Evolutionary conservation across 2,888 invertebrate species (phyloP), one percentile per base, ranked within the genome.

Genomic region (Deroplatys truncata): DNA sequence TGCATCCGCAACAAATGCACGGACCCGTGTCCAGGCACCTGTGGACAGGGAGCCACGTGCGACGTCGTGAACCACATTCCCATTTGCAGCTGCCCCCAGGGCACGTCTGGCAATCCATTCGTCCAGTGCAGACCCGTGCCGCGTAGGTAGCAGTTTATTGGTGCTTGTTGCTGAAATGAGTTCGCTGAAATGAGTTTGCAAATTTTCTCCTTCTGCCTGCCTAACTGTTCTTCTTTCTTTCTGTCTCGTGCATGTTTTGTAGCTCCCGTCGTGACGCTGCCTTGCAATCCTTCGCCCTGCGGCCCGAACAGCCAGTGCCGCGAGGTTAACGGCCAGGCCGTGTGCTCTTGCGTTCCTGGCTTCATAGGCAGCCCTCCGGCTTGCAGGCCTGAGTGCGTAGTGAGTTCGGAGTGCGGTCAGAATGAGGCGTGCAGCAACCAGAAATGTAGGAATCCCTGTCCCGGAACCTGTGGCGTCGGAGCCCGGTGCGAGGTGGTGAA

Each of bases 361-460:
- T 97, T 95, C 93, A 94, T 95, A 88, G 97, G 97, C 89, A 96
- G 95, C 91, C 97, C 97, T 88, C 97, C 97, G 43, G 95, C 95
- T 88, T 97, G 97, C 92, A 94, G 97, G 91, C 96, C 97, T 10
- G 97, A 97, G 93, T 98, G 98, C 93, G 95, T 96, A 13, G 95
- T 95, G 28, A 97, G 96, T 92, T 94, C 96, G 4, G 97, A 98
- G 93, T 98, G 98, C 93, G 93, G 95, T 16, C 94, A 96, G 82
- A 96, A 96, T 91, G 95, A 96, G 92, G 97, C 97, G 28, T 98
- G 98, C 92, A 96, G 96, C 92, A 97, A 97, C 93, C 96, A 97
- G 92, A 96, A 96, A 93, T 98, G 98, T 93, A 94, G 96, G 87
- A 95, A 98, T 93, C 97, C 97, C 29, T 98, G 97, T 92, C 95